These are phyloP conservation scores for Camptogramma bilineatum DNA, from an alignment of 2,888 invertebrate genomes.

Conservation along the genomic window DNA sequence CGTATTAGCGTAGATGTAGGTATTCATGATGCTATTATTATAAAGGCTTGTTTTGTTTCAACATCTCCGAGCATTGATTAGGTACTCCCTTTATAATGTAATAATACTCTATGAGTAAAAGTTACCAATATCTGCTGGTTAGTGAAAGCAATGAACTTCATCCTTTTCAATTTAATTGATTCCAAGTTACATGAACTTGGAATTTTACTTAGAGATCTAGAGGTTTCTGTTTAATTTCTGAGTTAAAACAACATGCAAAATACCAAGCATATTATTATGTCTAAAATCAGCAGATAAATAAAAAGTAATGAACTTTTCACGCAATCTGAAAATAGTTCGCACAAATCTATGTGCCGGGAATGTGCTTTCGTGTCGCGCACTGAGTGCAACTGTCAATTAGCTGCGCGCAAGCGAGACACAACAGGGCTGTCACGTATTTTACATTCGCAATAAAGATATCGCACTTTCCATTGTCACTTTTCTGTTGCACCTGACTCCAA, in stretches of 20 bases:
- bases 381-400: slow-evolving; percentile 51
- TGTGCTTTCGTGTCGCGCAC: slow-evolving; percentile 41
- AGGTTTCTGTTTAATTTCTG: background rate
- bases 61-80: too few species aligned
- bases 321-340: slow-evolving; percentile 36
- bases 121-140: too few species aligned
- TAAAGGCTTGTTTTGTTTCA: background rate
- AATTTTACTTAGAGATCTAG: too few species aligned
- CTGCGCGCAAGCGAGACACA: slow-evolving; percentile 33
- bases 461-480: background rate
- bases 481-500: background rate
- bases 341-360: slow-evolving; percentile 31
- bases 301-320: slow-evolving; percentile 35
- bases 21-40: background rate
- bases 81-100: too few species aligned
- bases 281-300: slow-evolving; percentile 17
- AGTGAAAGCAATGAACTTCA: too few species aligned
- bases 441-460: slow-evolving; percentile 3
- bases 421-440: slow-evolving; percentile 31
- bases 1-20: background rate
- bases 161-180: too few species aligned
- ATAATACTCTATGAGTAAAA: too few species aligned
- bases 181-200: too few species aligned
- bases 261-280: background rate
- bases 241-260: background rate